Percentiles rank a stretch among this genome's conserved stretches.
phyloP scores from a whole-genome alignment of 2,888 invertebrate genomes.

The Drosophila siamana region DNA sequence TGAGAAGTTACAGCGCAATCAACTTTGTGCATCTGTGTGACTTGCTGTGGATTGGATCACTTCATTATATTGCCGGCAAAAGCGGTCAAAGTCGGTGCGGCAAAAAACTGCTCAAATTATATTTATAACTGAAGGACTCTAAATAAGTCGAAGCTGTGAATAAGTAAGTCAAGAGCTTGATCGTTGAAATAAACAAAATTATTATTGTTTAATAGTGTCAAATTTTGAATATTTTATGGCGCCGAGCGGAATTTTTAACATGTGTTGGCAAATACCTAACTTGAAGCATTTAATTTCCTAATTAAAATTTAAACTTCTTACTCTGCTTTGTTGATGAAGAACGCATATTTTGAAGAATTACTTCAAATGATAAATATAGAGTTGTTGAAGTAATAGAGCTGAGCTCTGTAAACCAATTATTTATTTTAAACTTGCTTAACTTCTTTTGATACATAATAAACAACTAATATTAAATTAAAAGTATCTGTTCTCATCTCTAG shows the following conservation, averaged over 20 bases:
- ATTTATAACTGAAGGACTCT: conserved; percentile 42
- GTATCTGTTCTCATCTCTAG: not conserved
- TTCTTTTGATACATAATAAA: too few relatives aligned
- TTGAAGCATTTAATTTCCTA: too few relatives aligned
- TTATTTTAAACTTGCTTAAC: too few relatives aligned
- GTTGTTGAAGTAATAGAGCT: too few relatives aligned
- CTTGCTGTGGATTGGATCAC: conserved; percentile 32
- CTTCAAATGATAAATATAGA: too few relatives aligned
- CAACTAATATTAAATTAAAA: too few relatives aligned
- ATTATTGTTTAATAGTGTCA: not conserved
- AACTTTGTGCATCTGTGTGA: conserved; percentile 28
- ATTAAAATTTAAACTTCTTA: too few relatives aligned
- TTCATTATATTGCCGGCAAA: conserved; percentile 41
- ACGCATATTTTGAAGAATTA: too few relatives aligned
- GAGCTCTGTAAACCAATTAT: too few relatives aligned
- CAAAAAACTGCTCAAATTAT: conserved; percentile 42
- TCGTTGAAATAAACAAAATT: conserved; percentile 13
- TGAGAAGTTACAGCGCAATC: conserved; percentile 70
- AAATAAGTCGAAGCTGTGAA: conserved; percentile 2
- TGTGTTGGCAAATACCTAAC: not conserved
- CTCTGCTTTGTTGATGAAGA: too few relatives aligned
- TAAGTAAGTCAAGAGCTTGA: conserved; percentile 25
- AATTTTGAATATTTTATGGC: not conserved
- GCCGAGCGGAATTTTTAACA: not conserved
- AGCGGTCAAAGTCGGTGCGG: conserved; percentile 37